Conservation (phyloP, 2,888 invertebrate genomes). For the Plebejus anna region DNA sequence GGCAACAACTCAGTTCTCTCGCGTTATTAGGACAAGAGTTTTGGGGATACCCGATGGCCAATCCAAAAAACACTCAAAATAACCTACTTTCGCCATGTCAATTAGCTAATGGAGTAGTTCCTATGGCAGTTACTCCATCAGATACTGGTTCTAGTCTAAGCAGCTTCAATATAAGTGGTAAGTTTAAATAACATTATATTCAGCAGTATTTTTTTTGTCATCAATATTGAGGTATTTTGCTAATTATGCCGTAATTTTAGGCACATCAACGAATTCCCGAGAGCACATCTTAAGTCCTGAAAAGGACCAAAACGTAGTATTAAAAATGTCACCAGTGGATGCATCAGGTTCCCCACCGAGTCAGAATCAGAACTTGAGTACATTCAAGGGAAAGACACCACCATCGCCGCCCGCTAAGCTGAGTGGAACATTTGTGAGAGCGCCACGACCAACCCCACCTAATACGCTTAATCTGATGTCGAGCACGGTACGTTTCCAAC, state of each 20-base stretch:
- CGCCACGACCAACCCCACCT: constrained; percentile 89
- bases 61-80: constrained; percentile 79
- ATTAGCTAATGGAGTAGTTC: constrained; percentile 60
- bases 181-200: constrained; percentile 40
- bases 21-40: constrained; percentile 94
- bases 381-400: constrained; percentile 83
- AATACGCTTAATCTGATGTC: constrained; percentile 88
- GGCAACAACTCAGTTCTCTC: constrained; percentile 93
- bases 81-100: constrained; percentile 63
- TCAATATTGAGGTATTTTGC: background rate
- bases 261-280: constrained; percentile 63
- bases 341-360: constrained; percentile 72
- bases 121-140: constrained; percentile 80
- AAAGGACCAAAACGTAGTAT: constrained; percentile 83
- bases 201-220: background rate
- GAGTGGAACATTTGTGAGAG: constrained; percentile 74
- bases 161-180: constrained; percentile 83
- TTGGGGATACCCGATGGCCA: constrained; percentile 90
- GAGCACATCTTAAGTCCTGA: constrained; percentile 65
- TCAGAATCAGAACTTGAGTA: constrained; percentile 79
- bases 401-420: constrained; percentile 77
- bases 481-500: constrained; percentile 67
- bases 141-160: constrained; percentile 87
- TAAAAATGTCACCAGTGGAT: constrained; percentile 87
- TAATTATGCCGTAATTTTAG: constrained; percentile 44